These are phyloP conservation scores for Epinephelus moara DNA, from an alignment of 2,113 vertebrate species.

Conservation along the genomic window DNA sequence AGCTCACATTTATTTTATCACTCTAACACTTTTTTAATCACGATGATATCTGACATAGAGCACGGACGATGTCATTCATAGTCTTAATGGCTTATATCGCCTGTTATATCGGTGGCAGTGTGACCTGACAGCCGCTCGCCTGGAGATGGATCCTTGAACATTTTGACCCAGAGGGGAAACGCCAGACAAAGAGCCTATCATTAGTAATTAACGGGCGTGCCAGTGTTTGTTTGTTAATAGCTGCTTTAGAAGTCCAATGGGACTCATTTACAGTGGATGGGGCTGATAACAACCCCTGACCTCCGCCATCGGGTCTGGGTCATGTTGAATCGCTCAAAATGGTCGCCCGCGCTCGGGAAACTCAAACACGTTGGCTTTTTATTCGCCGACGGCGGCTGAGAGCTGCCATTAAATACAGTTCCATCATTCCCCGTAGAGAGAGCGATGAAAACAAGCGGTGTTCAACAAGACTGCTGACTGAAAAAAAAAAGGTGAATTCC, in stretches of 20 bases:
- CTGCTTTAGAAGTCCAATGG: constrained; percentile 79
- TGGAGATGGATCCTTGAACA: constrained; percentile 65
- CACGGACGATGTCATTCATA: constrained; percentile 4
- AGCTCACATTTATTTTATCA: constrained; percentile 39
- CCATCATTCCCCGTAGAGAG: constrained; percentile 80
- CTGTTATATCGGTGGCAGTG: constrained; percentile 16
- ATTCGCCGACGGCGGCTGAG: constrained; percentile 49
- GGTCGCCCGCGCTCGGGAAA: constrained; percentile 24
- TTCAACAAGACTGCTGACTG: constrained; percentile 85
- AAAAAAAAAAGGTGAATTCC: constrained; percentile 77
- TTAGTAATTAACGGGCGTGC: constrained; percentile 84
- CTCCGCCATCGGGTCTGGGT: constrained; percentile 64
- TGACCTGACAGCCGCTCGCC: constrained; percentile 57
- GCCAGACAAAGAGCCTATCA: constrained; percentile 76
- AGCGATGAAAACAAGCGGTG: constrained; percentile 80
- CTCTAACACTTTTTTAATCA: constrained; percentile 34
- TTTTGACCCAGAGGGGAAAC: constrained; percentile 77
- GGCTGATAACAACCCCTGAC: constrained; percentile 78
- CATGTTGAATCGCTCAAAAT: constrained; percentile 56
- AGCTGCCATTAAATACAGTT: constrained; percentile 77
- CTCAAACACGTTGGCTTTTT: constrained; percentile 24
- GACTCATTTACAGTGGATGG: constrained; percentile 81
- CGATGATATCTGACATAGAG: constrained; percentile 32
- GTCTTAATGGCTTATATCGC: constrained; percentile 41
- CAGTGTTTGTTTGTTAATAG: constrained; percentile 84